Evolutionary conservation across 2,888 invertebrate species (phyloP), one percentile per base, ranked within the genome.

Genomic region (Rhagonycha lutea): DNA sequence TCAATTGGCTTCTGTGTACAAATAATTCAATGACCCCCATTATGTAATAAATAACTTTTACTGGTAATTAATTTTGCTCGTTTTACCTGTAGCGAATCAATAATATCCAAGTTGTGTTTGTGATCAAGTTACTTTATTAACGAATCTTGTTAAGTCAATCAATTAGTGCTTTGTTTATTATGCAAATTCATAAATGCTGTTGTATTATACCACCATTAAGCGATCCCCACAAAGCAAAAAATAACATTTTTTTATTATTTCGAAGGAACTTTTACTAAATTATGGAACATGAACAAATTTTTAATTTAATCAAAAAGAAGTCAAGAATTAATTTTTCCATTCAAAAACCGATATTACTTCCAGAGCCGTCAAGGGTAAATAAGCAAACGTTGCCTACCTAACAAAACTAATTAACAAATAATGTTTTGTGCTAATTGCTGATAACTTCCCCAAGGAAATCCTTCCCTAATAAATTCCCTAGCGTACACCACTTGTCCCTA

Each of bases 401-500:
- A 47, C 47, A 47, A 47, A 47, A 47, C 32, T 72, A 72, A 72
- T 72, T 72, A 72, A 61, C 60, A 72, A 72, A 65, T 72, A 47
- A 67, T 72, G 65, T 67, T 60, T 24, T 28, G 65, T 47, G 67
- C 62, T 72, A 72, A 72, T 72, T 72, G 68, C 24, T 11, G 65
- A 70, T 68, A 47, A 28, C 69, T 29, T 60, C 62, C 73, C 70
- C 47, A 18, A 67, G 26, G 63, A 47, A 12, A 61, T 62, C 70
- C 72, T 69, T 63, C 69, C 74, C 74, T 32, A 69, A 23, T 47
- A 67, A 65, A 24, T 24, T 67, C 67, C 72, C 73, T 29, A 61
- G 67, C 68, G 28, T 68, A 68, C 73, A 67, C 73, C 73, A 61
- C 68, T 83, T 80, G 83, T 80, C 79, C 80, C 81, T 80, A 81